Evolutionary conservation across 2,888 invertebrate species (phyloP), one percentile per base, ranked within the genome.

Genomic region (Lagria hirta): DNA sequence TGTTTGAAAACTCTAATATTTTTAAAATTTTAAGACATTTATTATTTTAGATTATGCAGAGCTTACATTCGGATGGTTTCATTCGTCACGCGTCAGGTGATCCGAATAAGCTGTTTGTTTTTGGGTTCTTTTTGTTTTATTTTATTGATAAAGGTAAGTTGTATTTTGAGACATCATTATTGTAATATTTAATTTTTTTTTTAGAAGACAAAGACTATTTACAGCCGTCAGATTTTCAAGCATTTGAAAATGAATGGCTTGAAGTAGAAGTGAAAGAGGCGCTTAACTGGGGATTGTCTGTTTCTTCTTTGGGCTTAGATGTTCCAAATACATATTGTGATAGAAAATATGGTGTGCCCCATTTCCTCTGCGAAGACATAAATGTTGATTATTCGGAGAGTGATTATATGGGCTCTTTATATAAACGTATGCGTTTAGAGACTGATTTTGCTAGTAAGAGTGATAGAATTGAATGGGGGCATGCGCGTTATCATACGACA

Each of bases 381-480:
- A 77, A 80, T 59, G 73, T 74, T 1, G 74, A 72, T 23, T 81
- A 81, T 52, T 75, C 79, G 65, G 75, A 78, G 53, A 63, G 71
- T 30, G 77, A 77, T 33, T 70, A 71, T 35, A 79, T 78, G 58
- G 41, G 32, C 10, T 14, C 16, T 1, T 67, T 82, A 23, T 92
- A 88, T 69, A 91, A 90, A 63, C 85, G 86, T 64, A 88, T 89
- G 3, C 88, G 92, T 66, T 71, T 94, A 54, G 92, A 94, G 65
- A 88, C 92, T 23, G 93, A 93, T 64, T 79, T 86, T 7, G 83
- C 80, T 58, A 83, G 81, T 64, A 90, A 88, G 66, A 91, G 90
- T 65, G 92, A 93, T 65, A 80, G 97, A 26, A 84, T 88, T 45
- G 97, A 98, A 73, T 97, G 96, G 96, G 96, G 94, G 2, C 93